Base-by-base conservation (phyloP, 1,140 invertebrate species). In the Lordiphosa stackelbergi region DNA sequence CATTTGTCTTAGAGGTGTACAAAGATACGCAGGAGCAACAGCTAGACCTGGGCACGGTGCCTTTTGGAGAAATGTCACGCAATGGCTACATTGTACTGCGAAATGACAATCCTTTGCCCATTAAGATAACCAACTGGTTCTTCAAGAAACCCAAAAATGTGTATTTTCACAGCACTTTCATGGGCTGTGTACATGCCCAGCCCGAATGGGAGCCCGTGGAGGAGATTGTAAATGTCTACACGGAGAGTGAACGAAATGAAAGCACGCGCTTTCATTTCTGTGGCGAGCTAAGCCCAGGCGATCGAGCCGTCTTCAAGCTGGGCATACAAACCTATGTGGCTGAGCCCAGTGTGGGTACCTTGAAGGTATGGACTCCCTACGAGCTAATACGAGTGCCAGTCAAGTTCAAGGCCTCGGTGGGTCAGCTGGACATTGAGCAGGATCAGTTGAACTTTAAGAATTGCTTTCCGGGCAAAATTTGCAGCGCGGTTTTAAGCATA, bases 381-480 rank as follows among this genome's bases (percentile, higher is more conserved):
- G 93, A 96, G 75, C 89, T 90, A 58, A 87, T 94, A 9, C 90
- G 88, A 2, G 88, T 93, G 22, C 90, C 91, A 1, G 90, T 93
- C 10, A 89, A 90, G 49, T 92, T 93, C 86, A 88, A 89, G 68
- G 90, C 92, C 5, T 90, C 91, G 0, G 88, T 91, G 40, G 92
- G 92, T 28, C 90, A 89, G 66, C 69, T 91, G 47, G 88, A 90
- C 53, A 89, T 93, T 37, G 89, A 91, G 16, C 89, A 92, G 28
- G 91, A 92, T 65, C 90, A 91, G 64, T 85, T 96, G 10, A 88
- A 92, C 41, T 95, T 96, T 86, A 91, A 93, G 56, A 92, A 95
- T 87, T 94, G 93, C 66, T 96, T 95, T 91, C 95, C 95, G 34
- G 94, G 94, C 11, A 94, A 93, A 85, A 90, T 94, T 41, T 95